Base-by-base conservation (phyloP, 2,113 vertebrate species). In the Diphyllodes magnificus region DNA sequence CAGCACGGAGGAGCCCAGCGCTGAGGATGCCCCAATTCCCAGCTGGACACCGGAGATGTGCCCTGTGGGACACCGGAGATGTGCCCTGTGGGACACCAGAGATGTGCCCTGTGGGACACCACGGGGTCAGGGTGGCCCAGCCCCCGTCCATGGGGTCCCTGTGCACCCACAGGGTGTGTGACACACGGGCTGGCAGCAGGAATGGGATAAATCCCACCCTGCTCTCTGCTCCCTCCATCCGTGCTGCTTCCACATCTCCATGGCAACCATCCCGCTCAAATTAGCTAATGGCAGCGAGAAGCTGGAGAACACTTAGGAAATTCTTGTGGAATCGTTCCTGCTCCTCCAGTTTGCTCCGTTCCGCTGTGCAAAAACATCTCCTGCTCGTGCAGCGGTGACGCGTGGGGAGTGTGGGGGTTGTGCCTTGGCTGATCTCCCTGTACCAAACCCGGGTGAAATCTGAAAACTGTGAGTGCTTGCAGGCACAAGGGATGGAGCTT, bases 71-170 rank as follows among this genome's bases (percentile, higher is more conserved):
- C 10, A 11, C 1, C 6, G 20, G 21, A 12, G 57, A 10, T 10
- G 31, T 20, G 57, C 13, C 45, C 28, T 25, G 4, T 4, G 71
- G 25, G 35, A 2, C 10, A 11, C 1, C 35, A 22, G n/a, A 12
- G 57, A 10, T 10, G 31, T 20, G 57, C 13, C 45, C 28, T 25
- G 4, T 4, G 71, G 25, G 35, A 2, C 10, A 11, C 1, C 35
- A 22, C 31, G 11, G 39, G 51, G 42, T 7, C 5, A 10, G 82
- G 31, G 8, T 2, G 23, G 11, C 23, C 77, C 82, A 28, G 1
- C 3, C 30, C 27, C 24, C 16, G 1, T 2, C 49, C 13, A 0
- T 0, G 31, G 59, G 37, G 8, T 39, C 44, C n/a, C 0, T 0
- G 33, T 8, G 23, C 45, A 4, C 30, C 82, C 66, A 1, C 10